Percentiles rank a stretch among this genome's conserved stretches.
Evolutionary conservation across 2,113 vertebrate species (phyloP).

Genomic region (Collichthys lucidus): DNA sequence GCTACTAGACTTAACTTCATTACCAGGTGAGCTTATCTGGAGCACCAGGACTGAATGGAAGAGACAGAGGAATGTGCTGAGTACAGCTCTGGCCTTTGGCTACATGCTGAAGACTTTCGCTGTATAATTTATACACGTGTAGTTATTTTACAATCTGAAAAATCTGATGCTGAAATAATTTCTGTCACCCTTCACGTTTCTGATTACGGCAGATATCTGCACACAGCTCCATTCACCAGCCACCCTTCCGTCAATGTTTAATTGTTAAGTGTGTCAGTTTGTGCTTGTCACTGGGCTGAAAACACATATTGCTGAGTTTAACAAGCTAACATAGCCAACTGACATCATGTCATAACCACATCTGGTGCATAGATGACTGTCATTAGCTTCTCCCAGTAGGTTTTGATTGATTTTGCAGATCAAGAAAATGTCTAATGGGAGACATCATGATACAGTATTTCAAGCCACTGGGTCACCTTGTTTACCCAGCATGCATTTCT

Average conservation of each 20-base stretch:
- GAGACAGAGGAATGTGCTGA: background rate
- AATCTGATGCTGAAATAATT: background rate
- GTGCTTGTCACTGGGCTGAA: background rate
- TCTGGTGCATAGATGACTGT: background rate
- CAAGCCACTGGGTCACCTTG: background rate
- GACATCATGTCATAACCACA: background rate
- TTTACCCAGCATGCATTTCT: constrained; percentile 21
- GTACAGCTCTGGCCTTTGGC: background rate
- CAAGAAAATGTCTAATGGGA: constrained; percentile 4
- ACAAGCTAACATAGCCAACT: background rate
- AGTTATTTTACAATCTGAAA: background rate
- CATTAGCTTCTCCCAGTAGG: background rate
- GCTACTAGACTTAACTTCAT: background rate
- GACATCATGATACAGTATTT: background rate
- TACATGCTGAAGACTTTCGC: background rate
- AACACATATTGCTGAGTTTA: background rate
- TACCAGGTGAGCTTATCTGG: constrained; percentile 1
- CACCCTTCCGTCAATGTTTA: background rate
- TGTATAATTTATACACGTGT: background rate
- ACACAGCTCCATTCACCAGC: background rate
- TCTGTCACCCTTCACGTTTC: background rate
- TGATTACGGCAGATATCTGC: constrained; percentile 5
- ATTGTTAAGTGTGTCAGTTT: background rate
- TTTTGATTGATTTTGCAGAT: background rate
- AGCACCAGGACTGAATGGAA: background rate